Evolutionary conservation across 2,113 vertebrate genomes (phyloP).

Genomic region (Apus apus): DNA sequence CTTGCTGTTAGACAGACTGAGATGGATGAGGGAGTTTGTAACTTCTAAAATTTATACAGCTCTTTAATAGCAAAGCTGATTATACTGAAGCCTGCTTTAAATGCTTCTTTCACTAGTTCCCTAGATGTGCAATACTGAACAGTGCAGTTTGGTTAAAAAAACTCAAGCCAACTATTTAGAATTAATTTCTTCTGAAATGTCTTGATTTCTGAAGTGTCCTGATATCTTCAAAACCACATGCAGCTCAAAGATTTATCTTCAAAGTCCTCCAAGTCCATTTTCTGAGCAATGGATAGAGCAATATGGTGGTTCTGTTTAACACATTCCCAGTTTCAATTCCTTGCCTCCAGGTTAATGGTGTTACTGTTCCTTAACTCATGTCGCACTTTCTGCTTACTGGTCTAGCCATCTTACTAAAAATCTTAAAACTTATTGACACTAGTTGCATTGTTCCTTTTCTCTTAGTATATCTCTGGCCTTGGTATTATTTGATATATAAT

Average conservation of each 20-base stretch:
- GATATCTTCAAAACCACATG: background rate
- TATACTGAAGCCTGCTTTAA: background rate
- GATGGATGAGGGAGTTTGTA: background rate
- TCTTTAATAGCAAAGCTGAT: background rate
- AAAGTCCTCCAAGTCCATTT: background rate
- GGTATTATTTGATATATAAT: background rate
- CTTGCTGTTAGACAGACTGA: background rate
- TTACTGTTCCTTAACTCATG: background rate
- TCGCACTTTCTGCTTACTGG: background rate
- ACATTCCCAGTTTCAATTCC: background rate
- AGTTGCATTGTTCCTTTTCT: background rate
- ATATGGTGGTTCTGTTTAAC: background rate
- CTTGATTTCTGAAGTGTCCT: background rate
- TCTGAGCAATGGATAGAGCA: background rate
- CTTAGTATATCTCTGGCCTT: background rate
- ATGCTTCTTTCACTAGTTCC: background rate
- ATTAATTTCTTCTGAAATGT: background rate
- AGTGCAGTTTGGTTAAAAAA: background rate
- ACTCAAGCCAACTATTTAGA: background rate
- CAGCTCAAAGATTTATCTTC: background rate
- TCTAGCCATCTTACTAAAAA: background rate
- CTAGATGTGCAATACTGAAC: background rate
- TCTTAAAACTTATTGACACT: background rate
- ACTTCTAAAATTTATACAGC: background rate
- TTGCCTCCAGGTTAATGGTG: background rate